These are phyloP conservation scores for Sminthurinus signatus DNA, from an alignment of 1,140 invertebrate genomes.

Conservation along the genomic window DNA sequence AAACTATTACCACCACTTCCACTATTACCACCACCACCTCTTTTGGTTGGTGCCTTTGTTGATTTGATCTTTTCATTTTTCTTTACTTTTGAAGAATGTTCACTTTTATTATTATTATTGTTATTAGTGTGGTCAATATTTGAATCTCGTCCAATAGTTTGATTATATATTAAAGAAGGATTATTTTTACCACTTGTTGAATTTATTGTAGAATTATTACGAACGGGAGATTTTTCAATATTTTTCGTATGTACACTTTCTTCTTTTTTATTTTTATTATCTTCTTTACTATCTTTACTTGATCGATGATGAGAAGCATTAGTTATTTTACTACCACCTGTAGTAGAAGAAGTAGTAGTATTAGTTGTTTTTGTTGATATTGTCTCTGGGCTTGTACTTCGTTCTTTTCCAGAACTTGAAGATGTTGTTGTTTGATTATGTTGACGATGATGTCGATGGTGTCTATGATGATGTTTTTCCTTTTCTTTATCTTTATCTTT, in stretches of 20 bases:
- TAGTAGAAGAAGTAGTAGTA: not conserved
- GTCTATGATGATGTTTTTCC: slow-evolving; percentile 47
- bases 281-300: not conserved
- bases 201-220: too few relatives aligned
- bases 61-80: too few relatives aligned
- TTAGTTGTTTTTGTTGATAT: not conserved
- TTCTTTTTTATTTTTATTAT: too few relatives aligned
- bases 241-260: too few relatives aligned
- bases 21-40: too few relatives aligned
- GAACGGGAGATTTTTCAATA: too few relatives aligned
- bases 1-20: not conserved
- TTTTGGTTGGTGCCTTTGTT: slow-evolving; percentile 3
- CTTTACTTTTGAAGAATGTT: not conserved
- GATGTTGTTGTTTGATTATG: slow-evolving; percentile 27
- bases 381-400: not conserved
- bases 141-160: too few relatives aligned
- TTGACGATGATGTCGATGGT: slow-evolving; percentile 49
- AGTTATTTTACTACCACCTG: too few relatives aligned
- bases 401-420: not conserved
- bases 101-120: not conserved
- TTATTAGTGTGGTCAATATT: too few relatives aligned
- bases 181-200: too few relatives aligned
- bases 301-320: not conserved
- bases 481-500: slow-evolving; percentile 37
- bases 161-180: too few relatives aligned